Conservation (phyloP, 2,113 vertebrate species). For the Clarias gariepinus region DNA sequence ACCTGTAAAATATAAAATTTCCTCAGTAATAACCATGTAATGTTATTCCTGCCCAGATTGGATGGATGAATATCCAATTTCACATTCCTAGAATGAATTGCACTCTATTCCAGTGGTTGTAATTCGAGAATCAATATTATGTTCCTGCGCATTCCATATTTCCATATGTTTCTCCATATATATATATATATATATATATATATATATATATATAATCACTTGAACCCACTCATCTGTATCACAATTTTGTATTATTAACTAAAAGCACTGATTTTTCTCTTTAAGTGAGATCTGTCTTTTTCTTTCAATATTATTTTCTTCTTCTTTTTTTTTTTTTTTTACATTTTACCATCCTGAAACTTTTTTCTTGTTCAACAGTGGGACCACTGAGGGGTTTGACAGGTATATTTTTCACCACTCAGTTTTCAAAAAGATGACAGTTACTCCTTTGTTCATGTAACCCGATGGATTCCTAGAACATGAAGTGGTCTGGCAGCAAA, state of each 20-base stretch:
- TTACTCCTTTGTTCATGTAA: background rate
- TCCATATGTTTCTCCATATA: background rate
- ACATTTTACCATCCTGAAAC: background rate
- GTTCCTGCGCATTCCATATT: background rate
- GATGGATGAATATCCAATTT: no score
- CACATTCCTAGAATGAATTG: background rate
- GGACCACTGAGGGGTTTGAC: constrained; percentile 24
- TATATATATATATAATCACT: no score
- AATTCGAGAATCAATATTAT: background rate
- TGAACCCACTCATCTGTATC: background rate
- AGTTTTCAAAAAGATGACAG: background rate
- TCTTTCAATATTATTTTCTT: background rate
- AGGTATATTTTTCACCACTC: constrained; percentile 6
- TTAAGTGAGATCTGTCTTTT: background rate
- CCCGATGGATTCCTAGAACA: background rate
- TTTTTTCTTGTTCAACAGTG: background rate
- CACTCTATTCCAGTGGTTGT: background rate
- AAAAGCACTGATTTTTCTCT: background rate
- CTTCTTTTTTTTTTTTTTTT: background rate
- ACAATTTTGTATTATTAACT: background rate
- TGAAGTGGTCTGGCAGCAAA: background rate
- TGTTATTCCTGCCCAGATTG: background rate
- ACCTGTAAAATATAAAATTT: background rate
- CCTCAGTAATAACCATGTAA: background rate
- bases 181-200: no score